These are phyloP conservation scores for Brenthis ino DNA, from an alignment of 2,888 invertebrate genomes.

Conservation along the genomic window DNA sequence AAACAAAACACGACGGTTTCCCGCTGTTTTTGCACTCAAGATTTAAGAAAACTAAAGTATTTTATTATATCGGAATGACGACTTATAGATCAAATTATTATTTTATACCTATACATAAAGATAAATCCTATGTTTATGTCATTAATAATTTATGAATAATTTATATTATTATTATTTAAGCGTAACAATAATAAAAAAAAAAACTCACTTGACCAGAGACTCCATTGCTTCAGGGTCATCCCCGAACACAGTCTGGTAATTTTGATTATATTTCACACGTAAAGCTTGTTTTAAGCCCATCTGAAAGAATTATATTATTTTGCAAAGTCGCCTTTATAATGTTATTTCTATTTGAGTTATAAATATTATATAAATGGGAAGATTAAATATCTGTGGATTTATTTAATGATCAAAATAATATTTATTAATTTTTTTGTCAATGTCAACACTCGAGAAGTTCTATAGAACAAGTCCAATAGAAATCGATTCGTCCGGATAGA, in stretches of 20 bases:
- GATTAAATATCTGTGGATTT: no score
- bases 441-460: not conserved
- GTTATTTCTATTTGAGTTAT: not conserved
- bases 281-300: conserved; percentile 90
- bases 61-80: no score
- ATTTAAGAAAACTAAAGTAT: no score
- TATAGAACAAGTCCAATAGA: not conserved
- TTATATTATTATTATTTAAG: not conserved
- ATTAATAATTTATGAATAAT: no score
- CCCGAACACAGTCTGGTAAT: conserved; percentile 93
- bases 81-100: no score
- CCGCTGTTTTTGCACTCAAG: no score
- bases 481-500: not conserved
- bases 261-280: conserved; percentile 96
- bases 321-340: no score
- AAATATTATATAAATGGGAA: not conserved
- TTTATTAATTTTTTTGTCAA: not conserved
- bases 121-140: no score
- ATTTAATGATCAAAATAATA: no score
- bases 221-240: conserved; percentile 85
- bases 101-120: no score
- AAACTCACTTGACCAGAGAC: conserved; percentile 70
- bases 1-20: no score
- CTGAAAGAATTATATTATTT: conserved; percentile 46
- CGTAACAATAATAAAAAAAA: not conserved